A percentile compares a stretch with the other conserved stretches of the same genome.
phyloP scores from a whole-genome alignment of 2,888 invertebrate species.

The Spodoptera picta region DNA sequence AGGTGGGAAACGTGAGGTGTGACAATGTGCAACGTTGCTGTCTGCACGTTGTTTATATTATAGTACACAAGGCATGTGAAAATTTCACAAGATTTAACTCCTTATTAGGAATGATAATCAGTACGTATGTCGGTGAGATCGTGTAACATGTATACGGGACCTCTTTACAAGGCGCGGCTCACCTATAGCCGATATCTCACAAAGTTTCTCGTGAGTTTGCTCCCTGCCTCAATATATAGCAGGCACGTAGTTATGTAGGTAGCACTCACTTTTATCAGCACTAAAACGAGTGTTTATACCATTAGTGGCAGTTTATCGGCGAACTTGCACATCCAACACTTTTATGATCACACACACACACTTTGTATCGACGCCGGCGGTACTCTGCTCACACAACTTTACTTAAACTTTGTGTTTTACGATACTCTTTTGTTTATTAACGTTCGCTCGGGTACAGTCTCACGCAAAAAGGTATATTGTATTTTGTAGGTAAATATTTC shows the following conservation, averaged over 20 bases:
- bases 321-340: conserved; percentile 44
- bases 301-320: conserved; percentile 42
- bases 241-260: conserved; percentile 8
- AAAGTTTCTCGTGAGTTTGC: conserved; percentile 11
- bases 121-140: conserved; percentile 4
- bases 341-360: conserved; percentile 41
- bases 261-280: conserved; percentile 30
- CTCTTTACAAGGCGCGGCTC: conserved; percentile 1
- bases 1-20: conserved; percentile 34
- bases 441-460: conserved; percentile 9
- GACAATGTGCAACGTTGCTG: conserved; percentile 40
- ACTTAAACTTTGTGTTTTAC: conserved; percentile 33
- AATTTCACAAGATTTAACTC: not conserved
- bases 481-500: too few relatives aligned
- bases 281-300: conserved; percentile 33
- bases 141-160: conserved; percentile 6
- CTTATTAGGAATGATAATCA: not conserved
- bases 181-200: conserved; percentile 29
- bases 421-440: conserved; percentile 35
- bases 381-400: conserved; percentile 25
- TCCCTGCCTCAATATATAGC: not conserved
- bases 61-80: not conserved
- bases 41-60: conserved; percentile 25
- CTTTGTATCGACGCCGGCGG: conserved; percentile 32
- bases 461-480: not conserved